A percentile compares a stretch with the other conserved stretches of the same genome.
phyloP scores from a whole-genome alignment of 2,113 vertebrate genomes.

The Triplophysa tibetana region DNA sequence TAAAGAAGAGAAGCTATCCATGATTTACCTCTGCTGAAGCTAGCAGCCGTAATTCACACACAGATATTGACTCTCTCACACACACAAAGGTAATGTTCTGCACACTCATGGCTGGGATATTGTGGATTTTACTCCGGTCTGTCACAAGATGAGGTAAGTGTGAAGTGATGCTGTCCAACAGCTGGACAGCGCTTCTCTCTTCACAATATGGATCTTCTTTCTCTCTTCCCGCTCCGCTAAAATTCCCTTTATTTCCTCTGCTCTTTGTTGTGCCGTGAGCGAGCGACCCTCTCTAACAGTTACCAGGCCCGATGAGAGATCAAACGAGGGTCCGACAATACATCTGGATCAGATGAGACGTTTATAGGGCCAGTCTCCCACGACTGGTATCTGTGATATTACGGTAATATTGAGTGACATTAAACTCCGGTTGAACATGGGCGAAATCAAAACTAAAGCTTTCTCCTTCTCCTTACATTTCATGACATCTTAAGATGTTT shows the following conservation, averaged over 20 bases:
- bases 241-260: constrained; percentile 46
- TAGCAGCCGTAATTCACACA: constrained; percentile 11
- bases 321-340: constrained; percentile 56
- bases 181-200: constrained; percentile 67
- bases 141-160: constrained; percentile 73
- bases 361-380: constrained; percentile 35
- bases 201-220: constrained; percentile 63
- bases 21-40: too few species aligned
- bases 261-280: constrained; percentile 31
- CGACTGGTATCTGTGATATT: constrained; percentile 23
- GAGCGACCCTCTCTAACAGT: constrained; percentile 34
- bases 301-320: constrained; percentile 57
- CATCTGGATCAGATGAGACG: constrained; percentile 67
- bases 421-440: background rate
- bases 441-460: too few species aligned
- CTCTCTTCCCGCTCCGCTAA: constrained; percentile 24
- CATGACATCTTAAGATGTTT: background rate
- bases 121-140: constrained; percentile 61
- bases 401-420: background rate
- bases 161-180: constrained; percentile 72
- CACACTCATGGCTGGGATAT: constrained; percentile 39
- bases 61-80: constrained; percentile 1
- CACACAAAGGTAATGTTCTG: constrained; percentile 23
- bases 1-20: too few species aligned
- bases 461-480: background rate